These are phyloP conservation scores for Bellardia pandia DNA, from an alignment of 2,888 invertebrate genomes.

Conservation along the genomic window DNA sequence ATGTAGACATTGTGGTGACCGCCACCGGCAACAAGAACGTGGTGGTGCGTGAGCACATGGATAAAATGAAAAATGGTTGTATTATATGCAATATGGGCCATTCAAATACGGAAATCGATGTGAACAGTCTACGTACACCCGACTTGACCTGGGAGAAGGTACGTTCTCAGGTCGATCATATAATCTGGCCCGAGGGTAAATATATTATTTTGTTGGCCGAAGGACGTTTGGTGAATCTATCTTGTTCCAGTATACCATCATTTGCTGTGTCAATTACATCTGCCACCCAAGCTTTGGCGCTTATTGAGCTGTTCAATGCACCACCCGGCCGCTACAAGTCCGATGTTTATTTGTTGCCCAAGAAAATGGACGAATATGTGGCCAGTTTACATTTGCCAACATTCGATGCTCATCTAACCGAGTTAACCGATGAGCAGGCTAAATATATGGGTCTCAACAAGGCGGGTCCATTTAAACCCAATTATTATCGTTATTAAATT, in stretches of 20 bases:
- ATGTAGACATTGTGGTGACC: slow-evolving; percentile 98
- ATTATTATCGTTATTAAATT: slow-evolving; percentile 93
- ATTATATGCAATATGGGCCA: slow-evolving; percentile 99
- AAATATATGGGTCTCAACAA: slow-evolving; percentile 98
- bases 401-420: slow-evolving; percentile 98
- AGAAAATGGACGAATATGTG: slow-evolving; percentile 99
- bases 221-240: slow-evolving; percentile 97
- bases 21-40: slow-evolving; percentile 99
- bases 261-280: slow-evolving; percentile 99
- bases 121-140: slow-evolving; percentile 95
- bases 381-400: slow-evolving; percentile 98
- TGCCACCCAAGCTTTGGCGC: slow-evolving; percentile 97
- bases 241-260: slow-evolving; percentile 98
- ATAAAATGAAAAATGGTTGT: slow-evolving; percentile 97
- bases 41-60: slow-evolving; percentile 97
- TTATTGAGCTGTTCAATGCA: slow-evolving; percentile 98
- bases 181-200: slow-evolving; percentile 99
- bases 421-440: slow-evolving; percentile 97
- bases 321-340: slow-evolving; percentile 97
- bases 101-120: slow-evolving; percentile 98
- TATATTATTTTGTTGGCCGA: slow-evolving; percentile 96
- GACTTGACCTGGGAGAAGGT: slow-evolving; percentile 99
- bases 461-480: slow-evolving; percentile 99
- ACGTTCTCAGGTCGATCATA: slow-evolving; percentile 98
- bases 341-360: slow-evolving; percentile 98